Base-by-base conservation (phyloP, 2,888 invertebrate species). In the Himalopsyche tibetana region DNA sequence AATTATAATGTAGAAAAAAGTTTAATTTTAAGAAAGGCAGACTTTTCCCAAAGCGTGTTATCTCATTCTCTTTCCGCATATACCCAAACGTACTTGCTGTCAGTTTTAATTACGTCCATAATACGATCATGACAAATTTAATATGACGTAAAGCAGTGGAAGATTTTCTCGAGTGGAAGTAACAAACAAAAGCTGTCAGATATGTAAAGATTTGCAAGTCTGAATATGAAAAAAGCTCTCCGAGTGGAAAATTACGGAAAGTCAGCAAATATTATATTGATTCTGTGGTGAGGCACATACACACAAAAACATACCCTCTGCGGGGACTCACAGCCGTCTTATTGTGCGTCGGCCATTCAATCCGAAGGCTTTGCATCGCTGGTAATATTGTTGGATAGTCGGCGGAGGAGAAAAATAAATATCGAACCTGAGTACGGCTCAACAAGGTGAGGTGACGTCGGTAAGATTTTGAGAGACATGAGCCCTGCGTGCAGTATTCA, bases 161-260 rank as follows among this genome's bases (percentile, higher is more conserved):
- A 36, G 74, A 74, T 36, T 74, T 38, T 15, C 38, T 36, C 74
- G 74, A 74, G 74, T 74, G 36, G 74, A 74, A 74, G 12, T 36
- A 36, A 15, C 74, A 74, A 74, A 74, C 74, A 74, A 74, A 74
- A 38, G 74, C 74, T 74, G 74, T 74, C 36, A 74, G 74, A 74
- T 74, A 42, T 38, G 74, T 74, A 74, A 74, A 74, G 74, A 74
- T 74, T 74, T 74, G 74, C 74, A 74, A 74, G 74, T 74, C 74
- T 74, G 74, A 74, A 74, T 74, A 36, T 36, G 74, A 74, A 36
- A 74, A 74, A 74, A 74, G 63, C 19, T 12, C 19, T 74, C 74
- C 12, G 15, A 36, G 36, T 74, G 36, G 74, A 74, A 74, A 74
- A 74, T 74, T 74, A 74, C 74, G 5, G 74, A 38, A 74, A 74